phyloP scores from a whole-genome alignment of 2,113 vertebrate genomes.

The Hippolais icterina region DNA sequence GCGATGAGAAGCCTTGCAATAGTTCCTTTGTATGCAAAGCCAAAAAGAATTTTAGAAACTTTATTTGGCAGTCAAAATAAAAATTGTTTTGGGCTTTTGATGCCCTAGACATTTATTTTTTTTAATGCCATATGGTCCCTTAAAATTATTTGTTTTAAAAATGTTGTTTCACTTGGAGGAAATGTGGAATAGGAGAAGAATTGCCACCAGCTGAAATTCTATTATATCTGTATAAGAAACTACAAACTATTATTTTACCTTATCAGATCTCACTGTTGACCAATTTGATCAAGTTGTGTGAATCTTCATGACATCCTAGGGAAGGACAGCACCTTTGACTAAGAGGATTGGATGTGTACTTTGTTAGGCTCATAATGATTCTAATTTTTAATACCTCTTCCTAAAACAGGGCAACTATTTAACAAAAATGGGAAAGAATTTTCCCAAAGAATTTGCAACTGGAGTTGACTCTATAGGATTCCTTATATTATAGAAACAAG shows the following conservation, averaged over 20 bases:
- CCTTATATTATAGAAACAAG: not conserved
- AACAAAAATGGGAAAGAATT: not conserved
- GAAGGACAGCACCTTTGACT: not conserved
- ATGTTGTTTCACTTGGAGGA: slow-evolving; percentile 40
- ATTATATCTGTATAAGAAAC: not conserved
- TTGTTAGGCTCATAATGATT: not conserved
- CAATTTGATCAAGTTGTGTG: not conserved
- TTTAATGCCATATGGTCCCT: not conserved
- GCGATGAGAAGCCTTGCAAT: not conserved
- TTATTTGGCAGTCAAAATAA: slow-evolving; percentile 19
- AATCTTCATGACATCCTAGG: not conserved
- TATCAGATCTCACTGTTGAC: not conserved
- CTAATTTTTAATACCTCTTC: not conserved
- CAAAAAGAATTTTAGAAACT: not conserved
- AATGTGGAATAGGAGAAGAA: not conserved
- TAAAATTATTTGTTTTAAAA: slow-evolving; percentile 42
- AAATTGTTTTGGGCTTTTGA: slow-evolving; percentile 4
- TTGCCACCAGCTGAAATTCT: slow-evolving; percentile 9
- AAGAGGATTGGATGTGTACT: not conserved
- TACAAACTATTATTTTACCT: not conserved
- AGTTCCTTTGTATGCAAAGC: not conserved
- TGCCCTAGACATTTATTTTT: not conserved
- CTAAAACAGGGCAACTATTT: not conserved
- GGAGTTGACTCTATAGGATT: not conserved
- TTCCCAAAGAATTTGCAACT: not conserved